These are phyloP conservation scores for Cataglyphis rosenhaueri DNA, from an alignment of 2,888 invertebrate genomes.

Conservation along the genomic window DNA sequence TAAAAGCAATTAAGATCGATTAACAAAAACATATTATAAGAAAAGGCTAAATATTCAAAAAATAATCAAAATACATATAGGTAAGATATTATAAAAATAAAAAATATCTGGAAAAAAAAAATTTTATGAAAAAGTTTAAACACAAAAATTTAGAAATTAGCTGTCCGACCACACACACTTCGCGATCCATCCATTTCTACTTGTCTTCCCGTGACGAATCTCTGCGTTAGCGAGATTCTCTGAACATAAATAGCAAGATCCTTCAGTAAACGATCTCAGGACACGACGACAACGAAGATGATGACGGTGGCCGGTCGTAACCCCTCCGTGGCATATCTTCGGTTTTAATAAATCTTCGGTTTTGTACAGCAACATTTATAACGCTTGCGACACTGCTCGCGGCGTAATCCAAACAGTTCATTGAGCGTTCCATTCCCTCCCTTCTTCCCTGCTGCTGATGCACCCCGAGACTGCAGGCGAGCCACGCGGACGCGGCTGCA, in stretches of 20 bases:
- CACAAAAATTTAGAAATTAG: neutral
- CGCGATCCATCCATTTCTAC: constrained; percentile 36
- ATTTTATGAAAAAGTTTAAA: constrained; percentile 1
- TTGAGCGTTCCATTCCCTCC: constrained; percentile 54
- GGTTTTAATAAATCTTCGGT: constrained; percentile 43
- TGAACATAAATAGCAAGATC: neutral
- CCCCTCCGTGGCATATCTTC: constrained; percentile 13
- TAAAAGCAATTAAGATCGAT: neutral
- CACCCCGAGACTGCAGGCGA: constrained; percentile 65
- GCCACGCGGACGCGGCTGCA: constrained; percentile 73
- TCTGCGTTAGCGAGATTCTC: neutral
- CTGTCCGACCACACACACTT: neutral
- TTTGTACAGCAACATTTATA: constrained; percentile 41
- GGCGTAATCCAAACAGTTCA: constrained; percentile 43
- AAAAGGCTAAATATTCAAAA: neutral
- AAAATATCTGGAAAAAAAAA: neutral
- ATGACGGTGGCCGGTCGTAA: constrained; percentile 38
- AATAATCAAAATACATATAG: neutral
- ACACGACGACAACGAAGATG: neutral
- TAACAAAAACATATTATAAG: neutral
- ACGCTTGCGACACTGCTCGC: constrained; percentile 41
- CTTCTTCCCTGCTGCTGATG: neutral
- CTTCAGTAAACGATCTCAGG: neutral
- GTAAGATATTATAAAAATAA: no score
- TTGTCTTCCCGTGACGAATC: neutral